Base-by-base conservation (phyloP, 2,888 invertebrate species). In the Nomada fabriciana region DNA sequence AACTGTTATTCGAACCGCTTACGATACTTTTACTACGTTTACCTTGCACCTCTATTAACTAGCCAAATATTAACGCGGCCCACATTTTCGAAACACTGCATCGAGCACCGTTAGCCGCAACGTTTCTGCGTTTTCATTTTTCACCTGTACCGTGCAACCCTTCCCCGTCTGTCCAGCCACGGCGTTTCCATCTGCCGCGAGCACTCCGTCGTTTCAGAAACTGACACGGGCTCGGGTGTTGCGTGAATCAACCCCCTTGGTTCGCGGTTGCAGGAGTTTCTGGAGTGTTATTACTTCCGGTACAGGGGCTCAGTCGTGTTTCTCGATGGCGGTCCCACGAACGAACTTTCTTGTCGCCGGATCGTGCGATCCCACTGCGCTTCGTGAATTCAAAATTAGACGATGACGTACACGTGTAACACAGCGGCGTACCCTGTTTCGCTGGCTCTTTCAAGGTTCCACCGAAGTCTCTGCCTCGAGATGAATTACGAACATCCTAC, bases 201-300 rank as follows among this genome's bases (percentile, higher is more conserved):
- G 60, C 75, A 67, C 43, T 63, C 29, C 47, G 55, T 13, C 47
- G 67, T 59, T 77, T 36, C 47, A 43, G 29, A n/a, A 42, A 61
- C 65, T 55, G 23, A 57, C 53, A 43, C 57, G 50, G 60, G 59
- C 13, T 25, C 43, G 42, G 2, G 53, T 13, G 36, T 47, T 47
- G 65, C 42, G 76, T 23, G 53, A 53, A 70, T 59, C 74, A 55
- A 50, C 61, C 42, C 53, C 2, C 64, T 36, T 36, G 50, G 23
- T 43, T 42, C 47, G 52, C 57, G n/a, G 42, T n/a, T 13, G 52
- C 75, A 69, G 50, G 63, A 79, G 74, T 79, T 79, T 69, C 68
- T 61, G 23, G 20, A 57, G 70, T 67, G 83, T 83, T 84, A 84
- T 84, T 84, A 84, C 83, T 84, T 84, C 80, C 84, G 76, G 80